Evolutionary conservation across 2,888 invertebrate genomes (phyloP), one percentile per base, ranked within the genome.

Genomic region (Chalcosyrphus nemorum): DNA sequence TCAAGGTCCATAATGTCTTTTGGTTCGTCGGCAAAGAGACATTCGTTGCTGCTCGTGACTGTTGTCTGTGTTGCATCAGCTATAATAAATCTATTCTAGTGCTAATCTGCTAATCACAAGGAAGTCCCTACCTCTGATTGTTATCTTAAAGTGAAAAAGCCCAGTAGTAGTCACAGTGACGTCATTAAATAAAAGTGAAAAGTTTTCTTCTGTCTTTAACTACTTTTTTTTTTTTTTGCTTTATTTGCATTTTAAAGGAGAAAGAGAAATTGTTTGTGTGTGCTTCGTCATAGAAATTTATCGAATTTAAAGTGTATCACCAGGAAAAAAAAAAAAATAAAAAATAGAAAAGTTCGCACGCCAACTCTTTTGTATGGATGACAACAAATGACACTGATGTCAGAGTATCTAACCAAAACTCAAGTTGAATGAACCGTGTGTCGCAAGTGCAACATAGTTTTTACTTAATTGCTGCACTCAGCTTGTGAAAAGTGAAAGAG

Each of bases 401-500:
- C 32, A 17, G 52, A 61, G 68, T n/a, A 61, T 35, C 29, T 15
- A 52, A 32, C 19, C 9, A 47, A 38, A 21, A 3, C 9, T 35
- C 57, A 52, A n/a, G 77, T 77, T 77, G 77, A 77, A 70, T 77
- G 77, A 70, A 77, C 77, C 50, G 19, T 13, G 19, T 13, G 4
- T 2, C n/a, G 4, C 11, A n/a, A 32, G 43, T 43, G 52, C 65
- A 35, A 17, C 59, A 32, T 45, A 65, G 35, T 15, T 45, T 57
- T 29, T 19, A 35, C 63, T 70, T 77, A 70, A 70, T 68, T 47
- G 63, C 71, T 70, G 56, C 66, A 59, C 19, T 71, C 61, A 45
- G 66, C 56, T 56, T 70, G 77, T 63, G 75, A 74, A 84, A 84
- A 84, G 84, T 84, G 80, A 84, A 84, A 84, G 54, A 68, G 70